Conservation (phyloP, 2,888 invertebrate genomes). For the Ormyrus thymus region DNA sequence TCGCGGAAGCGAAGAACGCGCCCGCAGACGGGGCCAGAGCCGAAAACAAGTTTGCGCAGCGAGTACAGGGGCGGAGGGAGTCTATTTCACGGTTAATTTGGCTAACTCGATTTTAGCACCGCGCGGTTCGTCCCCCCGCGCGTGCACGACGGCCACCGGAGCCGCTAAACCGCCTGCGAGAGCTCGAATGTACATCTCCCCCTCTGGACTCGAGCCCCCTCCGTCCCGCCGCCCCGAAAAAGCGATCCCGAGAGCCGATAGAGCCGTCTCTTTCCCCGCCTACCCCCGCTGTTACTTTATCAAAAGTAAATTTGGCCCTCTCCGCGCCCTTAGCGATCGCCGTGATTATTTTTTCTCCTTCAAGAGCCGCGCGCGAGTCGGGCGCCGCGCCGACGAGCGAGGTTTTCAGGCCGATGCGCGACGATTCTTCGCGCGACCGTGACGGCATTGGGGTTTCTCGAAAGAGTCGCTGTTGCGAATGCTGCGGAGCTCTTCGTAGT, state of each 20-base stretch:
- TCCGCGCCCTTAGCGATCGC: constrained; percentile 7
- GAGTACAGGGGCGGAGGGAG: constrained; percentile 71
- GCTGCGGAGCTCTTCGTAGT: no score
- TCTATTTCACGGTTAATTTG: constrained; percentile 76
- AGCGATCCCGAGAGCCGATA: constrained; percentile 43
- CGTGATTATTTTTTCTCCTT: constrained; percentile 49
- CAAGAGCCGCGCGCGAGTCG: constrained; percentile 27
- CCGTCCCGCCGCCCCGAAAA: constrained; percentile 14
- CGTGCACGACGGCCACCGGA: constrained; percentile 54
- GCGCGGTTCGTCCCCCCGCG: constrained; percentile 38
- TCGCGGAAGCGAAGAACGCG: no score
- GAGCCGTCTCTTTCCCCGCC: constrained; percentile 25
- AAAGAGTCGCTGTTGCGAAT: no score
- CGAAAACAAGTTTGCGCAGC: constrained; percentile 12
- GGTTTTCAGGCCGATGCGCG: no score
- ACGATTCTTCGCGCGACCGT: no score
- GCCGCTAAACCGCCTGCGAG: constrained; percentile 29
- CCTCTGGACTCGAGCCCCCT: neutral
- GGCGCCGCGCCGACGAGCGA: no score
- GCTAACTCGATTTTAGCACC: constrained; percentile 72
- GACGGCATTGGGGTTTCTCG: no score
- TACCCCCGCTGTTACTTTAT: constrained; percentile 41
- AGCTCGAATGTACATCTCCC: neutral
- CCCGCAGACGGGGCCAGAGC: no score
- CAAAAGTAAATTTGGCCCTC: constrained; percentile 48